Percentiles rank a stretch among this genome's conserved stretches.
These are phyloP conservation scores for Oxytorus armatus DNA, from an alignment of 2,888 invertebrate genomes.

Conservation along the genomic window DNA sequence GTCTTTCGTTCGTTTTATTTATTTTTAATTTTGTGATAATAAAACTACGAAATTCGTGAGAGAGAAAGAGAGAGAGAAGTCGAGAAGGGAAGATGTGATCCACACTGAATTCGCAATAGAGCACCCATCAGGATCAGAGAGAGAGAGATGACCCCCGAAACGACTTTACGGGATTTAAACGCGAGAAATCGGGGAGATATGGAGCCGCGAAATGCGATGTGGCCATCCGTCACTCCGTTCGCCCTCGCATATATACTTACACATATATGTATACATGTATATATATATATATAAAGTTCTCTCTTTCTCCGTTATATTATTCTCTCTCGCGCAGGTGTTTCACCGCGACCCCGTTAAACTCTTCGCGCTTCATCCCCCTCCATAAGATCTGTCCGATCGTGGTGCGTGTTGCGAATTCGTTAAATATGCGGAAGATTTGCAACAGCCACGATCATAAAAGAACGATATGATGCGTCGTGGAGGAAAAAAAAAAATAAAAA, in stretches of 20 bases:
- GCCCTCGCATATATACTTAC: constrained; percentile 46
- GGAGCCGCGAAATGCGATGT: constrained; percentile 84
- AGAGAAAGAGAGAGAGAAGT: constrained; percentile 18
- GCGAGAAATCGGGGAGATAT: constrained; percentile 84
- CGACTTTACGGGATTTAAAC: constrained; percentile 84
- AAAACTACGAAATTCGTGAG: constrained; percentile 24
- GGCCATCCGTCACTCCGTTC: constrained; percentile 82
- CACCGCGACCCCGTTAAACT: constrained; percentile 61
- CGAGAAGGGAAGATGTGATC: constrained; percentile 26
- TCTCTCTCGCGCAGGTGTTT: constrained; percentile 66
- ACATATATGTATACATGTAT: too few species aligned
- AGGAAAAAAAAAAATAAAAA: constrained; percentile 4
- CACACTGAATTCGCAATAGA: constrained; percentile 44
- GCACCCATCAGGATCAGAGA: constrained; percentile 63
- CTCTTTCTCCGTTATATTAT: constrained; percentile 26
- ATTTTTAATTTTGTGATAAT: constrained; percentile 13
- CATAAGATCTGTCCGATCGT: neutral
- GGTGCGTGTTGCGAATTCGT: constrained; percentile 71
- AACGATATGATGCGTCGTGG: neutral
- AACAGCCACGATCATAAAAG: neutral
- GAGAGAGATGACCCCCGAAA: constrained; percentile 74
- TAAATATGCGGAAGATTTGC: constrained; percentile 70
- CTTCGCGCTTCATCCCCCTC: constrained; percentile 40
- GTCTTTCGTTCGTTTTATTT: neutral
- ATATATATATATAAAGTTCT: too few species aligned